A percentile compares a stretch with the other conserved stretches of the same genome.
These are phyloP conservation scores for Brachypalpus laphriformis DNA, from an alignment of 2,888 invertebrate species.

Conservation along the genomic window DNA sequence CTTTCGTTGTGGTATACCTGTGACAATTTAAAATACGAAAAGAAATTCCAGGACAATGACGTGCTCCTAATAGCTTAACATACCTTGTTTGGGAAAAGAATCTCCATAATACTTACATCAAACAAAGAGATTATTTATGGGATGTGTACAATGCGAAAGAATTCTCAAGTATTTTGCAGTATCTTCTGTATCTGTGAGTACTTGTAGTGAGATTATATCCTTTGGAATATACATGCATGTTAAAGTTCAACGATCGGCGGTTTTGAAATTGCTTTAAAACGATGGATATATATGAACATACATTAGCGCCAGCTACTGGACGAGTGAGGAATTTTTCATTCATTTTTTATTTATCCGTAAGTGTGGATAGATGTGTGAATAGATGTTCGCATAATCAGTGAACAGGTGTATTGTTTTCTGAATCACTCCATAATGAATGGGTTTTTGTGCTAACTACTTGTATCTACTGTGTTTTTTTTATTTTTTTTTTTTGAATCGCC, in stretches of 20 bases:
- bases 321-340: no score
- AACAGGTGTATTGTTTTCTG: not conserved
- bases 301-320: no score
- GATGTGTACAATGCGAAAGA: not conserved
- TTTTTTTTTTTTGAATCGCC: not conserved
- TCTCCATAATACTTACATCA: not conserved
- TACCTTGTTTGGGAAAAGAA: no score
- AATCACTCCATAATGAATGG: not conserved
- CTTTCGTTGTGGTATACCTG: not conserved
- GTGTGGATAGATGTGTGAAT: no score
- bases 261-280: not conserved
- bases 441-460: no score
- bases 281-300: no score
- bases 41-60: conserved; percentile 40
- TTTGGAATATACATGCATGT: not conserved
- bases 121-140: not conserved
- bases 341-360: no score
- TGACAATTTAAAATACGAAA: not conserved
- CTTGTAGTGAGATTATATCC: not conserved
- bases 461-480: not conserved
- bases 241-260: conserved; percentile 4
- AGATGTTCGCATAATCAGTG: not conserved
- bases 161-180: conserved; percentile 25
- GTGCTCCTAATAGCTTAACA: conserved; percentile 27
- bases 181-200: not conserved